These are phyloP conservation scores for Chascanopsetta lugubris DNA, from an alignment of 2,113 vertebrate genomes.

Conservation along the genomic window DNA sequence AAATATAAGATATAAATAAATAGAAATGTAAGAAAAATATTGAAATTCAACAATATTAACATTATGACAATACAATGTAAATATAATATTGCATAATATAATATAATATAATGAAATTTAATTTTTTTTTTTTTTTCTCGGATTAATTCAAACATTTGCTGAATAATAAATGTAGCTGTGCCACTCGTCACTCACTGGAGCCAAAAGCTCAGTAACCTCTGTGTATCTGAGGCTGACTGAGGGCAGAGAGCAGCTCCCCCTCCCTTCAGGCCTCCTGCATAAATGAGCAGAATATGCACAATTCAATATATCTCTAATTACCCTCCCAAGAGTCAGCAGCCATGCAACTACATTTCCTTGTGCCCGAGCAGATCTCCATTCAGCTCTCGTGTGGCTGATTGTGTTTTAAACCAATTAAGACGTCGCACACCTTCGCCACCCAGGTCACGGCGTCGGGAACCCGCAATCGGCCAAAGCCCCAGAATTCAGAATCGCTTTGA, in stretches of 20 bases:
- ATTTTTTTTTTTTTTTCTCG: background rate
- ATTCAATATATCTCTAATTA: background rate
- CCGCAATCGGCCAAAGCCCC: no score
- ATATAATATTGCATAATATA: no score
- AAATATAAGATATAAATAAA: no score
- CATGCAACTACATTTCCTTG: background rate
- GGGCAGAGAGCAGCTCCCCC: slow-evolving; percentile 2
- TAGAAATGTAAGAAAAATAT: no score
- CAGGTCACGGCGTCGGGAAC: slow-evolving; percentile 51
- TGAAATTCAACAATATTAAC: no score
- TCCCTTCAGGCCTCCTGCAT: slow-evolving; percentile 7
- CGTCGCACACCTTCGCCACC: slow-evolving; percentile 51
- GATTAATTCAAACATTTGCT: background rate
- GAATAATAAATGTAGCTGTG: no score
- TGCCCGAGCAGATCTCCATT: slow-evolving; percentile 28
- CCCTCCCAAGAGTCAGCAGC: background rate
- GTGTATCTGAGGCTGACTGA: no score
- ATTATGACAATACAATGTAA: no score
- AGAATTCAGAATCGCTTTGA: slow-evolving; percentile 64
- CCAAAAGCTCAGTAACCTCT: no score
- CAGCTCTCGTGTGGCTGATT: slow-evolving; percentile 17
- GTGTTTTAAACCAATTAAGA: slow-evolving; percentile 55
- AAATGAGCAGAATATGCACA: slow-evolving; percentile 16
- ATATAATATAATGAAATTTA: no score
- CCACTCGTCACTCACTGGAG: no score